Percentiles rank a stretch among this genome's conserved stretches.
Evolutionary conservation across 2,888 invertebrate species (phyloP).

Genomic region (Drosophila prolongata): DNA sequence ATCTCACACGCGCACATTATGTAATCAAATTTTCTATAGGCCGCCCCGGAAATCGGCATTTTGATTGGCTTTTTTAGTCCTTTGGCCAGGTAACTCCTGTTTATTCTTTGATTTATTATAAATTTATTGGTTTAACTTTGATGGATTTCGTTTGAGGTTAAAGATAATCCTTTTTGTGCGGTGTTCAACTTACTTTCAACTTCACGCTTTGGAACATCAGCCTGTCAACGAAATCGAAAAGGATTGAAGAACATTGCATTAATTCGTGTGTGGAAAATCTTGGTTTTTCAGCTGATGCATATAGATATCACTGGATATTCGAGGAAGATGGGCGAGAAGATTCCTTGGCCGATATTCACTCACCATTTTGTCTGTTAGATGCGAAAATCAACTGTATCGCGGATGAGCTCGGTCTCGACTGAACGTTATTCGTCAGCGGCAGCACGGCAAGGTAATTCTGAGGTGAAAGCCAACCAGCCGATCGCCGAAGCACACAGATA

Average conservation of each 20-base stretch:
- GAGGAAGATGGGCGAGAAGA: constrained; percentile 24
- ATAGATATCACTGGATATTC: constrained; percentile 18
- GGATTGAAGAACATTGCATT: constrained; percentile 53
- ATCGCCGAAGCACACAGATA: constrained; percentile 32
- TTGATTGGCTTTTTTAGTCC: constrained; percentile 15
- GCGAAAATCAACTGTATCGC: constrained; percentile 86
- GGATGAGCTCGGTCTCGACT: constrained; percentile 85
- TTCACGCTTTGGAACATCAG: constrained; percentile 93
- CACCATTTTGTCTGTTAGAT: constrained; percentile 88
- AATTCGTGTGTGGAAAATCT: constrained; percentile 15
- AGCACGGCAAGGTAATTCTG: constrained; percentile 83
- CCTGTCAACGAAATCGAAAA: constrained; percentile 86
- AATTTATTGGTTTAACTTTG: constrained; percentile 16
- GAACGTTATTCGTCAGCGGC: constrained; percentile 83
- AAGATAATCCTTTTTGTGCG: constrained; percentile 64
- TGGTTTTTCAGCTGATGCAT: neutral
- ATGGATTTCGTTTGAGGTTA: constrained; percentile 66
- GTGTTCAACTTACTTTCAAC: constrained; percentile 92
- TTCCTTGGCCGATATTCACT: constrained; percentile 77
- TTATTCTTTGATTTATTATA: constrained; percentile 5
- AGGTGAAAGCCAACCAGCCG: constrained; percentile 74
- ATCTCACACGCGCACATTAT: constrained; percentile 77
- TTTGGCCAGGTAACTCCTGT: constrained; percentile 13
- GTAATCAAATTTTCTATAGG: constrained; percentile 43
- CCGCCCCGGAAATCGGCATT: neutral